A percentile compares a stretch with the other conserved stretches of the same genome.
These are phyloP conservation scores for Hipposideros larvatus DNA, from an alignment of 2,797 vertebrate species.

Conservation along the genomic window DNA sequence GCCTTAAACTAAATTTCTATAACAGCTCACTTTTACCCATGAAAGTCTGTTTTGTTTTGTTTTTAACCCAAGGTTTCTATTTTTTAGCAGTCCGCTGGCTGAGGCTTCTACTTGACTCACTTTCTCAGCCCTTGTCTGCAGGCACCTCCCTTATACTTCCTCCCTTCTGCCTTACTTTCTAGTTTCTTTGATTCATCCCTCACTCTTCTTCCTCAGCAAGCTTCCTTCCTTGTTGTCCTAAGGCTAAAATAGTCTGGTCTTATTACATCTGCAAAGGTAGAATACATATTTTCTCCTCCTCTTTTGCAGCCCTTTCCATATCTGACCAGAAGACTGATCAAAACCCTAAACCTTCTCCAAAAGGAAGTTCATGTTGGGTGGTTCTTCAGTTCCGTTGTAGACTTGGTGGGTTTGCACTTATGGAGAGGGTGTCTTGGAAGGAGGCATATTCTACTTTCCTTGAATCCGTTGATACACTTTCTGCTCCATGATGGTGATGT, in stretches of 20 bases:
- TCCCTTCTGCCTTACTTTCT: neutral
- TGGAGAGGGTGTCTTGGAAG: neutral
- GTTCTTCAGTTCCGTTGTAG: neutral
- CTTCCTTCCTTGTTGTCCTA: neutral
- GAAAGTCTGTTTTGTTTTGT: neutral
- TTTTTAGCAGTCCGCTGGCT: neutral
- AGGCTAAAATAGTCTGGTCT: neutral
- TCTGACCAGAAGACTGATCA: neutral
- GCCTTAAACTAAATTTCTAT: neutral
- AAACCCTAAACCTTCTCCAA: neutral
- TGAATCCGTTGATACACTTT: neutral
- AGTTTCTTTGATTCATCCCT: neutral
- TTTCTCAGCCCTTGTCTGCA: neutral
- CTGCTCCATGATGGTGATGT: neutral
- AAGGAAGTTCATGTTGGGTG: neutral
- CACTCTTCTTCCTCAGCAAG: neutral
- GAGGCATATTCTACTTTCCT: neutral
- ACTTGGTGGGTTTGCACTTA: neutral
- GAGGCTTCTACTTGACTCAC: neutral
- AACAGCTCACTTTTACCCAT: neutral
- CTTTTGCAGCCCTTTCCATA: neutral
- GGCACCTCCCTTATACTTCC: neutral
- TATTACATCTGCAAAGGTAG: neutral
- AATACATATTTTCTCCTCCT: neutral
- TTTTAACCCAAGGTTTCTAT: neutral